A percentile compares a stretch with the other conserved stretches of the same genome.
These are phyloP conservation scores for Megalonaias nervosa DNA, from an alignment of 1,140 invertebrate species.

Conservation along the genomic window DNA sequence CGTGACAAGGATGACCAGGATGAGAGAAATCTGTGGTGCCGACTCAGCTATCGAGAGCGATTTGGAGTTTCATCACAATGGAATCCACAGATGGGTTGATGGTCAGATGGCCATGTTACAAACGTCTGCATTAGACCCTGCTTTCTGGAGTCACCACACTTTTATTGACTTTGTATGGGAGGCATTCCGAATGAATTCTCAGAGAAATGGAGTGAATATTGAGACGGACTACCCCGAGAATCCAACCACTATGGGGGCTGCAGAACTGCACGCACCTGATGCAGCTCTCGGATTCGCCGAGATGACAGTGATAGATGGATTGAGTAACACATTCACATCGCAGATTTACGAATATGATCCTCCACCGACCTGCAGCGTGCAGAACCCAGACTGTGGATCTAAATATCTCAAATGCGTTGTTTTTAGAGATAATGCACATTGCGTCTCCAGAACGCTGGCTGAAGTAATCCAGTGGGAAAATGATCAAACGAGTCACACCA, in stretches of 20 bases:
- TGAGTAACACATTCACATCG: conserved; percentile 42
- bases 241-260: conserved; percentile 29
- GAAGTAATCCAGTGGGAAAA: conserved; percentile 29
- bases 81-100: conserved; percentile 58
- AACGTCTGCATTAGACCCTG: conserved; percentile 68
- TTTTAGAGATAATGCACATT: neutral
- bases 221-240: conserved; percentile 43
- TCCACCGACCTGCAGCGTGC: conserved; percentile 43
- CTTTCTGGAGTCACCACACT: conserved; percentile 70
- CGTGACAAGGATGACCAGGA: conserved; percentile 26
- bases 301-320: conserved; percentile 50
- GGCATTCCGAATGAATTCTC: conserved; percentile 55
- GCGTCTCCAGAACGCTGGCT: conserved; percentile 18
- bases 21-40: conserved; percentile 34
- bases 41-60: conserved; percentile 41
- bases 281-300: conserved; percentile 40
- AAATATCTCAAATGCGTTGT: conserved; percentile 42
- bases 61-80: conserved; percentile 60
- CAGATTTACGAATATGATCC: conserved; percentile 52
- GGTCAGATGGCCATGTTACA: conserved; percentile 58
- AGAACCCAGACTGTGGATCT: conserved; percentile 50
- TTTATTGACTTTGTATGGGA: conserved; percentile 69
- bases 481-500: conserved; percentile 4
- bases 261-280: conserved; percentile 33
- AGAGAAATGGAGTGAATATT: conserved; percentile 40